These are phyloP conservation scores for Pipistrellus kuhlii DNA, from an alignment of 2,797 vertebrate genomes.

Conservation along the genomic window DNA sequence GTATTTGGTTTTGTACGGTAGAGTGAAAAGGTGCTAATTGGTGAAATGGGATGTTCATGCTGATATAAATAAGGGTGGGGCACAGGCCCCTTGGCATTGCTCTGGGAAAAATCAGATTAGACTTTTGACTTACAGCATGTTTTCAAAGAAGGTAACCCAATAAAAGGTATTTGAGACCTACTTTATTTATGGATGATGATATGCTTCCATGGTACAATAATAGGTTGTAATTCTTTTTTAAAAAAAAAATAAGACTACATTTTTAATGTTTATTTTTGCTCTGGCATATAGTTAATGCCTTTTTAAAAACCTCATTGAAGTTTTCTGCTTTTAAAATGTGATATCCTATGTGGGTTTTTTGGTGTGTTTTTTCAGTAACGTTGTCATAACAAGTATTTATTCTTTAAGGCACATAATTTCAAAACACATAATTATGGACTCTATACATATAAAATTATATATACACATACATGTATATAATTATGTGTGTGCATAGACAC, in stretches of 20 bases:
- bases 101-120: constrained; percentile 36
- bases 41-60: neutral
- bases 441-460: neutral
- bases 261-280: neutral
- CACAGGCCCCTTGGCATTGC: neutral
- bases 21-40: neutral
- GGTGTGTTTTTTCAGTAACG: neutral
- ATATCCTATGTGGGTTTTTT: neutral
- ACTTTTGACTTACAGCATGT: neutral
- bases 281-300: neutral
- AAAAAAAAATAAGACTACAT: neutral
- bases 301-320: constrained; percentile 17
- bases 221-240: neutral
- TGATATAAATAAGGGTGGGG: neutral
- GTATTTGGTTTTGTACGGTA: constrained; percentile 7
- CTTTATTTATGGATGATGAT: constrained; percentile 23
- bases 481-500: neutral
- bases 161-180: constrained; percentile 10
- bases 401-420: neutral
- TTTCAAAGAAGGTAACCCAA: constrained; percentile 37
- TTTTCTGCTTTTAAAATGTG: neutral
- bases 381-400: neutral
- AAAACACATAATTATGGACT: neutral
- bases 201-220: neutral
- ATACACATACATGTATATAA: neutral